Evolutionary conservation across 2,113 vertebrate genomes (phyloP).

Genomic region (Paradisaea rubra): DNA sequence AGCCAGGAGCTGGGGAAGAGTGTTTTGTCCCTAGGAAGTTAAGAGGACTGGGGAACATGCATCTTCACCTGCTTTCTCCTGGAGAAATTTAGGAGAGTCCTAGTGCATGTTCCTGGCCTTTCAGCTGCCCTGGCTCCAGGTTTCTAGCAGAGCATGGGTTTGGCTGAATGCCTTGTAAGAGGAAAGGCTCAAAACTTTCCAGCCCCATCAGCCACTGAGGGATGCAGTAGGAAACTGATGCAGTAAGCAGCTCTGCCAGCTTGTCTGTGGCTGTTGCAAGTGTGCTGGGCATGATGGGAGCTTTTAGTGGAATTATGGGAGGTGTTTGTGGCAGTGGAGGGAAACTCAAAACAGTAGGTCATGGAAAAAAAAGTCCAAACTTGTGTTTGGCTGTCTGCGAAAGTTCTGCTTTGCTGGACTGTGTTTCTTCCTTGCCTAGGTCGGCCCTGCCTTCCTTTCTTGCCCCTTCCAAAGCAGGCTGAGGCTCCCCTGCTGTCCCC

Average conservation of each 20-base stretch:
- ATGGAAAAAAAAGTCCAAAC: background rate
- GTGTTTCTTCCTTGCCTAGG: background rate
- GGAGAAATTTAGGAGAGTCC: background rate
- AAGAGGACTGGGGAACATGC: background rate
- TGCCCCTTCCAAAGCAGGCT: background rate
- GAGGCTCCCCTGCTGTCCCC: background rate
- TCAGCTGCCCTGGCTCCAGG: background rate
- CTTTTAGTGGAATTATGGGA: background rate
- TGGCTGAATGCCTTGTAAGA: background rate
- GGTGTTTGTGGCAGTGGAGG: background rate
- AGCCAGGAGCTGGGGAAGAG: background rate
- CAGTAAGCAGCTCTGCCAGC: background rate
- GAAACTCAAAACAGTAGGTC: background rate
- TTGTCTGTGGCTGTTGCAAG: background rate
- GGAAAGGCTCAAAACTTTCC: background rate
- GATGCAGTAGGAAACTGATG: background rate
- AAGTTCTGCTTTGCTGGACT: background rate
- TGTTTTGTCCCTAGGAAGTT: background rate
- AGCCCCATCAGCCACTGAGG: background rate
- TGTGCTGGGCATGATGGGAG: background rate
- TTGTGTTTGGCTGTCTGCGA: accelerated
- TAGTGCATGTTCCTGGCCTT: background rate
- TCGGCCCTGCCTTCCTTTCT: background rate
- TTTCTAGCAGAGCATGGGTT: background rate
- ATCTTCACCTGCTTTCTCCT: background rate